Percentiles rank a stretch among this genome's conserved stretches.
These are phyloP conservation scores for Prunella himalayana DNA, from an alignment of 2,113 vertebrate genomes.

Conservation along the genomic window DNA sequence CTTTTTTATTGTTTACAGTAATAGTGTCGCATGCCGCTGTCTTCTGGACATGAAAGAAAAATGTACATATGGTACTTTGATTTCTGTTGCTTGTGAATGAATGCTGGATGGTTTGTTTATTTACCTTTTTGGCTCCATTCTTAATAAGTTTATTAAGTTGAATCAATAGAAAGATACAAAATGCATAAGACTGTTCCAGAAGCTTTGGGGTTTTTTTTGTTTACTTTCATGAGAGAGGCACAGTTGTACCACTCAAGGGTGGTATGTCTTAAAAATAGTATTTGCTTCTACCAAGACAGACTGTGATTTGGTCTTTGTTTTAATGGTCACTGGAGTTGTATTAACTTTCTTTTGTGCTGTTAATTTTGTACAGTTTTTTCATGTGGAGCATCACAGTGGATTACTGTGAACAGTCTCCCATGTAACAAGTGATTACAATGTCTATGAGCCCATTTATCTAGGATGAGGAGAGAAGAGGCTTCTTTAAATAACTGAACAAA, in stretches of 20 bases:
- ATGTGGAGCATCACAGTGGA: background rate
- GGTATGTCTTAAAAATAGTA: background rate
- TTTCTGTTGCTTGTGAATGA: slow-evolving; percentile 2
- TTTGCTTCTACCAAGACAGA: background rate
- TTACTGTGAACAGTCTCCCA: background rate
- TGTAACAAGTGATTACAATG: background rate
- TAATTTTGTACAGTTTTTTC: background rate
- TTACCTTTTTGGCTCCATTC: background rate
- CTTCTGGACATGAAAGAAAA: background rate
- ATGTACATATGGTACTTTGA: background rate
- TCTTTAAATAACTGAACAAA: background rate
- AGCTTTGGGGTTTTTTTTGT: background rate
- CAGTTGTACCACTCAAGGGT: background rate
- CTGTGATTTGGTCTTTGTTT: background rate
- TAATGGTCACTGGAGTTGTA: background rate
- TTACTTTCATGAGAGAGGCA: background rate
- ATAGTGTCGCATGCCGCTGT: background rate
- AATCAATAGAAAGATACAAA: background rate
- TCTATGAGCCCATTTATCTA: background rate
- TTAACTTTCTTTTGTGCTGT: background rate
- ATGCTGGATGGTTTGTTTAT: background rate
- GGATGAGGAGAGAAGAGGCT: background rate
- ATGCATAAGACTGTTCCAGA: background rate
- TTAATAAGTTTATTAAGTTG: background rate
- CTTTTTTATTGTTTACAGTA: background rate